Evolutionary conservation across 2,797 vertebrate species (phyloP), one percentile per base, ranked within the genome.

Genomic region (Mastacembelus armatus): DNA sequence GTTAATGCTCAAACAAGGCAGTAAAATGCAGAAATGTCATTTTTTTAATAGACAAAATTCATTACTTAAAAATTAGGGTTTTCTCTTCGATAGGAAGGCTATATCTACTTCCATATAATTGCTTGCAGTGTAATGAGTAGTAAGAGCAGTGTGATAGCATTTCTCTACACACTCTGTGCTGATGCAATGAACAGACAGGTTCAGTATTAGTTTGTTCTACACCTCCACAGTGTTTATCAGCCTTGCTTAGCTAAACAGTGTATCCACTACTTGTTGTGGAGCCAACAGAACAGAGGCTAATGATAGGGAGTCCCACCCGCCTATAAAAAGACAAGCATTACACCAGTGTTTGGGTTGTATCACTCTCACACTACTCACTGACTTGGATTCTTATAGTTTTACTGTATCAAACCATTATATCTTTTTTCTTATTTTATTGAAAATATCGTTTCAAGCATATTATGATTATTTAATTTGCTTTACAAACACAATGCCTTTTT

Each of bases 211-310:
- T 51, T 54, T 51, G 59, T 71, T 77, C 78, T 64, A 62, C 35
- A 48, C 24, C 43, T 71, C 19, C 40, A 51, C 3, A 66, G 36
- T 61, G 27, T 59, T 80, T 61, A 66, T 77, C 57, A 51, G 26
- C 38, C 36, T 38, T 62, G 51, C 85, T 74, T 75, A 84, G 78
- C 83, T 69, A 86, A 84, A 82, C 72, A 51, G 29, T 45, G 59
- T 73, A 77, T 84, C 60, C 72, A 89, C 78, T 81, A 86, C 81
- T 74, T 68, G 72, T 83, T 89, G 72, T 52, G 27, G 44, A 67
- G 88, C 80, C 77, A 80, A 63, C 49, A 76, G 58, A 88, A 81
- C 40, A 76, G 65, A 73, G 39, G 58, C 66, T 91, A 88, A 92
- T 92, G 85, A 90, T 59, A 88, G 74, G 62, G 79, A 80, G 74